Conservation (phyloP, 2,797 vertebrate genomes). For the Prionace glauca region DNA sequence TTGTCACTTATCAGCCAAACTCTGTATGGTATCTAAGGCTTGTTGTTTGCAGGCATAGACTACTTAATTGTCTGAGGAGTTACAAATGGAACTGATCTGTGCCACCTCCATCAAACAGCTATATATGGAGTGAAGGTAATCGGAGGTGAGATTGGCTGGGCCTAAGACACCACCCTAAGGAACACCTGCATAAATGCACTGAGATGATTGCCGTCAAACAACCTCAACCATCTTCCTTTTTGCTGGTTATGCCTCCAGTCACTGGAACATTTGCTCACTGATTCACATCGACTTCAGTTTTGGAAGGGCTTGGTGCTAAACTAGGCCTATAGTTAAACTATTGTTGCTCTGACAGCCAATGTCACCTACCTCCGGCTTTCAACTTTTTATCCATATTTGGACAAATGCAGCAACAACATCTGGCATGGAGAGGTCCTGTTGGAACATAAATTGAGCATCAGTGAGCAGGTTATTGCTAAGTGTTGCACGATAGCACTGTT, state of each 20-base stretch:
- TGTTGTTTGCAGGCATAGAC: not conserved
- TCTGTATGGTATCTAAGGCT: not conserved
- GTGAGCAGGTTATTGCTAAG: not conserved
- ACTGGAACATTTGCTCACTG: not conserved
- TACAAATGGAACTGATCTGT: not conserved
- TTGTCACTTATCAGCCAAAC: not conserved
- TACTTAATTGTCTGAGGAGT: not conserved
- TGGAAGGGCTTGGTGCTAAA: not conserved
- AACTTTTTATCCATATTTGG: not conserved
- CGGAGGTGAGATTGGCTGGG: not conserved
- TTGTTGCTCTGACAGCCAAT: not conserved
- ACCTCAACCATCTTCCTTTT: not conserved
- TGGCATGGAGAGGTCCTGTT: not conserved
- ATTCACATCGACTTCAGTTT: not conserved
- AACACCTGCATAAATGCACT: not conserved
- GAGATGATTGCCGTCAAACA: not conserved
- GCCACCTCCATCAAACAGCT: not conserved
- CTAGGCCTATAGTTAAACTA: not conserved
- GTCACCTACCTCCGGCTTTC: not conserved
- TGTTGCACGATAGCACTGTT: not conserved
- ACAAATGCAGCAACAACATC: not conserved
- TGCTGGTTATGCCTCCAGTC: not conserved
- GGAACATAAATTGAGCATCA: not conserved
- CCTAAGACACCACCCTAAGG: not conserved
- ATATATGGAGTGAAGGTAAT: not conserved